Evolutionary conservation across 1,140 invertebrate genomes (phyloP), one percentile per base, ranked within the genome.

Genomic region (Drosophila obscura): DNA sequence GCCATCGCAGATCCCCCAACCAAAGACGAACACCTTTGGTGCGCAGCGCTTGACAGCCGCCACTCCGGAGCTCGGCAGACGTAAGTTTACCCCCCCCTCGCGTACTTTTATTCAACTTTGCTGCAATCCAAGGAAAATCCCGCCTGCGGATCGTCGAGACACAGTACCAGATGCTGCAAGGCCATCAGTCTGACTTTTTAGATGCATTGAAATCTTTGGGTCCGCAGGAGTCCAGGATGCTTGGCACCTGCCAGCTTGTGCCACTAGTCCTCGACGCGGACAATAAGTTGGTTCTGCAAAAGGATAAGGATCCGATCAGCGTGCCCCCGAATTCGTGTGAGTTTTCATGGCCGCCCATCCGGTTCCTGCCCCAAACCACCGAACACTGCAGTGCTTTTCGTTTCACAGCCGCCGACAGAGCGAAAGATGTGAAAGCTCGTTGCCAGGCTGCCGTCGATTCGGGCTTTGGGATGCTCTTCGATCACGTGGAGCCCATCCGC

Each of bases 251-350:
- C 53, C 83, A 83, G 1, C 5, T 84, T 16, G 35, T 62, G 0
- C 26, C 66, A 28, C 6, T 28, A 0, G 6, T 28, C 28, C 28
- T 28, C 5, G 67, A 80, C 15, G 71, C 80, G 0, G 62, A 65
- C 65, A n/a, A n/a, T n/a, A n/a, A n/a, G n/a, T n/a, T n/a, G n/a
- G n/a, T n/a, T n/a, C n/a, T n/a, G n/a, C n/a, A n/a, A n/a, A n/a
- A n/a, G n/a, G n/a, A n/a, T n/a, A n/a, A n/a, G n/a, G n/a, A n/a
- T n/a, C n/a, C n/a, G 3, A 8, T 73, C 1, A 15, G 24, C 5
- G 24, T 85, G 11, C 78, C 84, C 13, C 77, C 64, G 7, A 61
- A 52, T 24, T 39, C 85, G 6, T 73, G 87, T 89, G 26, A 88
- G 85, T 73, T 52, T 41, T 2, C 44, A 22, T 44, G 11, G 1